Conservation (phyloP, 2,113 vertebrate species). For the Panthera tigris region DNA sequence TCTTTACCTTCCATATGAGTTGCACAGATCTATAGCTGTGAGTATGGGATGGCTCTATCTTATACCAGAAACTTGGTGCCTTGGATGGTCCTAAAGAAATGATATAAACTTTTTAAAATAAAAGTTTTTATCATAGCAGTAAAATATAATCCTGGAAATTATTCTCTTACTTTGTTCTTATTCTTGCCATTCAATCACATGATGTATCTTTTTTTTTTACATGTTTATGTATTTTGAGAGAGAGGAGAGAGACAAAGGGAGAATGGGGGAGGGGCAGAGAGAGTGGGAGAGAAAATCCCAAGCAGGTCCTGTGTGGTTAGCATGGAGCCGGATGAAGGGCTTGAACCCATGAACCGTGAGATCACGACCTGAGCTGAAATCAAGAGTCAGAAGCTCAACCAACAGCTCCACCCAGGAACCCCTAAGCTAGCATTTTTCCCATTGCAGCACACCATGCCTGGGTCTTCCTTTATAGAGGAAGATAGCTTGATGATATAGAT, state of each 20-base stretch:
- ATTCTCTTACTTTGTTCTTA: conserved; percentile 5
- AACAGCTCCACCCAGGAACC: too few relatives aligned
- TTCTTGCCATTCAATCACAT: not conserved
- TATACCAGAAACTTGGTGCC: conserved; percentile 90
- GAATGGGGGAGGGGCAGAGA: too few relatives aligned
- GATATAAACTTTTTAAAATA: conserved; percentile 9
- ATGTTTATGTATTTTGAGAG: too few relatives aligned
- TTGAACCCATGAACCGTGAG: too few relatives aligned
- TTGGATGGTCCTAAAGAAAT: conserved; percentile 86
- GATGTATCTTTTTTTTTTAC: not conserved
- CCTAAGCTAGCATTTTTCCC: not conserved
- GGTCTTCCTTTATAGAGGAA: not conserved
- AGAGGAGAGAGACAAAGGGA: too few relatives aligned
- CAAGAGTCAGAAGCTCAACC: too few relatives aligned
- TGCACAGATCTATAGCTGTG: conserved; percentile 75
- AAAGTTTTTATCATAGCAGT: not conserved
- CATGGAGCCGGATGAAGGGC: too few relatives aligned
- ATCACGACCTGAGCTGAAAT: too few relatives aligned
- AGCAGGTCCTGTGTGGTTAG: too few relatives aligned
- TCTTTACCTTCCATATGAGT: conserved; percentile 92
- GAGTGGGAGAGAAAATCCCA: too few relatives aligned
- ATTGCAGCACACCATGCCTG: not conserved
- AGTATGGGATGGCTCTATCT: conserved; percentile 61
- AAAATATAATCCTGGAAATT: not conserved
- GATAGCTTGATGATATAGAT: not conserved